Base-by-base conservation (phyloP, 2,113 vertebrate species). In the Cephalopholis sonnerati region DNA sequence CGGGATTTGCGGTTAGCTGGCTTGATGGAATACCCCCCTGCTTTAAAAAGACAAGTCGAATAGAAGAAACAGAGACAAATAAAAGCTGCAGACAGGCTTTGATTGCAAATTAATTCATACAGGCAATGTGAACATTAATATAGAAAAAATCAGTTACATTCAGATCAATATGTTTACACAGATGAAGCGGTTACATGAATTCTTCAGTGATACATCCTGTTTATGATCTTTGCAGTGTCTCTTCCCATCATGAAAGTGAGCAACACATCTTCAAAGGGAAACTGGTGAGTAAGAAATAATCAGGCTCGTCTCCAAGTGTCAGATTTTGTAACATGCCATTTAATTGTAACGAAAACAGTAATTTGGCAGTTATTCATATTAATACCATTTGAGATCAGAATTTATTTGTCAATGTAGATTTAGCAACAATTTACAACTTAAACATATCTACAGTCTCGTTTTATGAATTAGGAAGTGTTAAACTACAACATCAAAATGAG, bases 21-120 rank as follows among this genome's bases (percentile, higher is more conserved):
- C n/a, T n/a, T n/a, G n/a, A n/a, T n/a, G n/a, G n/a, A n/a, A n/a
- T n/a, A n/a, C n/a, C n/a, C n/a, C n/a, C n/a, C 18, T 20, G n/a
- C 32, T 39, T 8, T 20, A 20, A 29, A 18, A n/a, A 11, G 1
- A 67, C 4, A 57, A 1, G 4, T 2, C 0, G 22, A 48, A 18
- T 10, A 32, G 54, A 54, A 50, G 2, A 66, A 51, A 58, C 4
- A 18, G 7, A 75, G 22, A 66, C 72, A 70, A 70, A 50, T 7
- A 6, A 61, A 78, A 83, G 71, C 36, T 58, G 66, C 10, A 1
- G 10, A 71, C 65, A 13, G 53, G 50, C 25, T 63, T 72, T 75
- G 15, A 79, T 83, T 79, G 75, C 17, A 80, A 74, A 51, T 48
- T 11, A 9, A 85, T 78, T 64, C 63, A 78, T 46, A 1, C 51